Conservation (phyloP, 2,797 vertebrate genomes). For the Crocidura indochinensis region DNA sequence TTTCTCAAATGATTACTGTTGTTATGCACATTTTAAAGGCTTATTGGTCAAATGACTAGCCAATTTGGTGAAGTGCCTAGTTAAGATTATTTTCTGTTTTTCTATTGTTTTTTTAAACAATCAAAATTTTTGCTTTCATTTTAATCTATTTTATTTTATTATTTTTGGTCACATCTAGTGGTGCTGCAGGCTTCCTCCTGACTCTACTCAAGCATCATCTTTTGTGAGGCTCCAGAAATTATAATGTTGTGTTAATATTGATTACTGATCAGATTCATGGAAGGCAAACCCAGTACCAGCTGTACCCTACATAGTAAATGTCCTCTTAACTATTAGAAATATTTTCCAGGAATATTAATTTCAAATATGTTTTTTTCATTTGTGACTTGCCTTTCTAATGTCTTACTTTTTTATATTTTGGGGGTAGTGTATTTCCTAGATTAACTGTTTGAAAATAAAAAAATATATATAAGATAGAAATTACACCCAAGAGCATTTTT, state of each 20-base stretch:
- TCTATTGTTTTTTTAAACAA: not conserved
- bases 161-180: too few species aligned
- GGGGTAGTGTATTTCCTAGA: slow-evolving; percentile 6
- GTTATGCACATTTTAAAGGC: not conserved
- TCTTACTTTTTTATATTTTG: not conserved
- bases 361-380: not conserved
- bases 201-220: too few species aligned
- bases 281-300: too few species aligned
- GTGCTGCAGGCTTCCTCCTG: too few species aligned
- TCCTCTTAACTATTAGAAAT: not conserved
- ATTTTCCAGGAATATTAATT: not conserved
- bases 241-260: too few species aligned
- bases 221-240: too few species aligned
- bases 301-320: too few species aligned
- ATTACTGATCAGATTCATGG: too few species aligned
- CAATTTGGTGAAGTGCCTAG: not conserved
- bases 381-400: not conserved
- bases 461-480: not conserved
- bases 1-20: not conserved
- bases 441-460: slow-evolving; percentile 34
- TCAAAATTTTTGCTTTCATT: too few species aligned
- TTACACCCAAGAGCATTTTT: not conserved
- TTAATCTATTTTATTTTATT: too few species aligned
- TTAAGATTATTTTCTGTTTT: not conserved
- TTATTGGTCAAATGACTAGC: not conserved